Evolutionary conservation across 2,888 invertebrate genomes (phyloP).

Genomic region (Drosophila yooni): DNA sequence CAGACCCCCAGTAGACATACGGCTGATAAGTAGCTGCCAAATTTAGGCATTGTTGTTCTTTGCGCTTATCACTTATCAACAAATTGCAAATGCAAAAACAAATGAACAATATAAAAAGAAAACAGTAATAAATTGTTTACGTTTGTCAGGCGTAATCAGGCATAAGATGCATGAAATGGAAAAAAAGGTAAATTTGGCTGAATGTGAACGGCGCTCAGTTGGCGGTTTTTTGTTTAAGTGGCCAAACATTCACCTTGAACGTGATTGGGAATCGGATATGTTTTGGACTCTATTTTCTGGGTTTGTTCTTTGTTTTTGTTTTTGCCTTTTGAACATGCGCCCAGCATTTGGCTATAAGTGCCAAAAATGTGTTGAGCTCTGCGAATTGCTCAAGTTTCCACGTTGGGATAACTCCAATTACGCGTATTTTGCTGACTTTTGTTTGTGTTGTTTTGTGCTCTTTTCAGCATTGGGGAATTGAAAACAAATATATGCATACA

Average conservation of each 20-base stretch:
- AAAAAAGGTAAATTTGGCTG: neutral
- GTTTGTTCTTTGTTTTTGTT: neutral
- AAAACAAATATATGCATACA: slow-evolving; percentile 26
- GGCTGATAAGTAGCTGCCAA: slow-evolving; percentile 29
- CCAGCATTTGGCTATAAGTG: slow-evolving; percentile 19
- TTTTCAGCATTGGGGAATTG: slow-evolving; percentile 13
- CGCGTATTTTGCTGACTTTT: slow-evolving; percentile 59
- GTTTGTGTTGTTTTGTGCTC: slow-evolving; percentile 26
- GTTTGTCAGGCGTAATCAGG: slow-evolving; percentile 16
- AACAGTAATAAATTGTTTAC: slow-evolving; percentile 23
- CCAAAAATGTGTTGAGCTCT: slow-evolving; percentile 48
- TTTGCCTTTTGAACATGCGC: slow-evolving; percentile 40
- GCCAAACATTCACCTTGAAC: slow-evolving; percentile 77
- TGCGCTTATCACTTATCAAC: slow-evolving; percentile 32
- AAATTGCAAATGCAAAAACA: slow-evolving; percentile 6
- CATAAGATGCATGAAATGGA: neutral
- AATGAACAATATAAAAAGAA: slow-evolving; percentile 7
- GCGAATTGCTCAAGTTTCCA: slow-evolving; percentile 45
- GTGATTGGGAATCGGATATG: slow-evolving; percentile 73
- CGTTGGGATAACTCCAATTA: slow-evolving; percentile 47
- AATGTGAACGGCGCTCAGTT: slow-evolving; percentile 33
- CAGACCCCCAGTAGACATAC: slow-evolving; percentile 71
- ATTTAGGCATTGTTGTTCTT: slow-evolving; percentile 22
- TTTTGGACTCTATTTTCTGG: slow-evolving; percentile 1
- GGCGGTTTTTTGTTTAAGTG: slow-evolving; percentile 27